Evolutionary conservation across 2,797 vertebrate genomes (phyloP).

Genomic region (Vultur gryphus): DNA sequence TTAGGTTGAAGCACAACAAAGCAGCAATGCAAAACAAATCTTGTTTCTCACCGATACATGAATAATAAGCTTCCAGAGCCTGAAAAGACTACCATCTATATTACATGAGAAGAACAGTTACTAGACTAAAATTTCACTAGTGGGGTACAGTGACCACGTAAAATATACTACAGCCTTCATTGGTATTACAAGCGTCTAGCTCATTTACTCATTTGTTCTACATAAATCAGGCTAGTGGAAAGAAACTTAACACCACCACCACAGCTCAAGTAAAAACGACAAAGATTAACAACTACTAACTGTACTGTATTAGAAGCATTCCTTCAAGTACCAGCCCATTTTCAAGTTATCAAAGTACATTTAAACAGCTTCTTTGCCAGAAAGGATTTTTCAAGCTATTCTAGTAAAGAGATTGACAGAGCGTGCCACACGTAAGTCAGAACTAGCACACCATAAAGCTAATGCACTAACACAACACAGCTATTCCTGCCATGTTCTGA

Average conservation of each 20-base stretch:
- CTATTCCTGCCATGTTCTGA: neutral
- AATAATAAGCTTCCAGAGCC: neutral
- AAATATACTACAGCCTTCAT: neutral
- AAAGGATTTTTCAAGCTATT: neutral
- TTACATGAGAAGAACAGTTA: neutral
- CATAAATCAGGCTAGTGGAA: neutral
- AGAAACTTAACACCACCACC: neutral
- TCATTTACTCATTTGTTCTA: neutral
- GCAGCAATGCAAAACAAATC: neutral
- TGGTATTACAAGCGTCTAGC: neutral
- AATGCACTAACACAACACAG: neutral
- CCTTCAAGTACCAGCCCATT: neutral
- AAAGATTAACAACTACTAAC: neutral
- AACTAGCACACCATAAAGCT: neutral
- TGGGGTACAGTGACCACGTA: neutral
- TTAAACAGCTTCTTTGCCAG: neutral
- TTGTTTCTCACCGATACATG: neutral
- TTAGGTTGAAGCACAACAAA: neutral
- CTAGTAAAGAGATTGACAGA: neutral
- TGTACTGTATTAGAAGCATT: neutral
- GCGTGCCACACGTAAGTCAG: neutral
- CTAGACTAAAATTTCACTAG: neutral
- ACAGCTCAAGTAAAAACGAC: neutral
- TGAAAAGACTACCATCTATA: rapidly evolving
- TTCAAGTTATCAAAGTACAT: neutral